Base-by-base conservation (phyloP, 1,140 invertebrate genomes). In the Maniola jurtina region DNA sequence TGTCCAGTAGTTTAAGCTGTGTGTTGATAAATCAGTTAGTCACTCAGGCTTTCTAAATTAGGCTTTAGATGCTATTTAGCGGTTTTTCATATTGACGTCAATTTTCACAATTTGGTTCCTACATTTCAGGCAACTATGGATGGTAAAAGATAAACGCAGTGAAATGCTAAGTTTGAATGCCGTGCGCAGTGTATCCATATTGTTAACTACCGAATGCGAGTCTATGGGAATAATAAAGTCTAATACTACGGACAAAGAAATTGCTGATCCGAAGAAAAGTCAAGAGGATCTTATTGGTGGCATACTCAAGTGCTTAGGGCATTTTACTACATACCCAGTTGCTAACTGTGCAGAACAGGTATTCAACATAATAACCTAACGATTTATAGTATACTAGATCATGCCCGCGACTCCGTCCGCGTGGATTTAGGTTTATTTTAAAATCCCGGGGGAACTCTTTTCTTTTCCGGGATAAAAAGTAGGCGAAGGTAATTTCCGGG, bases 231-330 rank as follows among this genome's bases (percentile, higher is more conserved):
- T 90, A 35, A 86, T 90, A 55, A 89, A 86, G 66, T 82, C 77
- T 38, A n/a, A n/a, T n/a, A 64, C 79, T 40, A 75, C 71, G 59
- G 56, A 67, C 42, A 84, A 79, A 60, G 79, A 81, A 72, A 59
- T 72, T 62, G 81, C 86, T 38, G 79, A 72, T 8, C 65, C 79
- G 4, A 82, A 76, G 55, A 87, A 86, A 63, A 87, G 84, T 60
- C 84, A 91, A 68, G 81, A 87, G 70, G 88, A 92, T 64, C 76
- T 91, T 14, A 83, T 92, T 11, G 73, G 61, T 67, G 88, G 88
- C 10, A 86, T 92, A 61, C 72, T 92, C 25, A 92, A 92, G 76
- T 91, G 91, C 64, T 73, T 91, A 34, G 89, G 88, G 36, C 84
- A 86, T 61, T 91, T 92, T 63, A 91, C 89, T 25, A 86, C 83